Evolutionary conservation across 2,888 invertebrate genomes (phyloP), one percentile per base, ranked within the genome.

Genomic region (Scotopteryx bipunctaria): DNA sequence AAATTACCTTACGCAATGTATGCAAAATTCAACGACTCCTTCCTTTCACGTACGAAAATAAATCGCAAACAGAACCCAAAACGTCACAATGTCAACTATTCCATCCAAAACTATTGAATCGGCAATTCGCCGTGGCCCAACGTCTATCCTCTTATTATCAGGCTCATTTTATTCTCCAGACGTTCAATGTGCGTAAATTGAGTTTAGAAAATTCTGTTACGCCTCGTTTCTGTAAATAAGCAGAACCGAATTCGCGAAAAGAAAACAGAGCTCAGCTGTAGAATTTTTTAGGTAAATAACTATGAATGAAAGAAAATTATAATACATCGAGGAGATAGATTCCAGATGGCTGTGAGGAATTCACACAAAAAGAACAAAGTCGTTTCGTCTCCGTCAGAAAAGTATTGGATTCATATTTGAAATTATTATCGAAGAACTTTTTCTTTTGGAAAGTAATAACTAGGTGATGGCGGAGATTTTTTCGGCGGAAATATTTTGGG

Each of bases 111-210:
- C 45, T 55, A 46, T 55, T 27, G 49, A 44, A 35, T 52, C 29
- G 35, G 31, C 37, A 45, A 47, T 47, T 44, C 49, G 42, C 48
- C 42, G 46, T 55, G 50, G 55, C 35, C 27, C 42, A 43, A 56
- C 49, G 57, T 63, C 59, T 61, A 59, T 61, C 54, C 57, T 49
- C 29, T 56, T 54, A 64, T 65, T 65, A 66, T 55, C 52, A 59
- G n/a, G 61, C 71, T 67, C 67, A 71, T 74, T 71, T 69, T 60
- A 72, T 72, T 76, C 71, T 70, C 66, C 76, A 80, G 78, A 77
- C 78, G 73, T 78, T 79, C 78, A 71, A 71, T 71, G 73, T 67
- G 68, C 76, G 71, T 63, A 79, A 81, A 81, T 79, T 64, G 73
- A 76, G 69, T 78, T 73, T 63, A 66, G 71, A 52, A 71, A 73